Conservation (phyloP, 92 coral and sea anemone genomes). For the Umimayanthus kanabou region DNA sequence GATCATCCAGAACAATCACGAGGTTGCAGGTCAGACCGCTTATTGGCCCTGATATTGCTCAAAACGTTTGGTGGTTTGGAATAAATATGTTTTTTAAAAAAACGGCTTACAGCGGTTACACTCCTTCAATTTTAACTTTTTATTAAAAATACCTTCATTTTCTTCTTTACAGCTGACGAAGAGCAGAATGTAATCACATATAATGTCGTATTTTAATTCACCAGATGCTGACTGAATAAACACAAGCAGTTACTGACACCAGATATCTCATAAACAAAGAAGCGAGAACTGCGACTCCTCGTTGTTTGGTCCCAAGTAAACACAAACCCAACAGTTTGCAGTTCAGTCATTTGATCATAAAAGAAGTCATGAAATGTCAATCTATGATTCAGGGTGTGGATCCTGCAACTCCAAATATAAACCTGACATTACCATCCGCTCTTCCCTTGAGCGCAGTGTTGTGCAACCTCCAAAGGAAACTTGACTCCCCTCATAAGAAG, state of each 20-base stretch:
- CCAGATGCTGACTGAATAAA: background rate
- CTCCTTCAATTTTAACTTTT: background rate
- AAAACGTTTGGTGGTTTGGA: too few species aligned
- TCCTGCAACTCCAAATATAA: background rate
- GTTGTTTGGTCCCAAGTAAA: background rate
- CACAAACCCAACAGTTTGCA: background rate
- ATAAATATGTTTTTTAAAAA: too few species aligned
- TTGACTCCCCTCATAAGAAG: slow-evolving; percentile 55
- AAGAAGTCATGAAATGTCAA: background rate
- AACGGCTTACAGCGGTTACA: background rate
- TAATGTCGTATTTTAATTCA: background rate
- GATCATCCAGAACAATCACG: too few species aligned
- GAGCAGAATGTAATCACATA: background rate
- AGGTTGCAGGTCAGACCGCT: too few species aligned
- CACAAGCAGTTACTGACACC: background rate
- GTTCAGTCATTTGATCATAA: background rate
- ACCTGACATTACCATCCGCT: slow-evolving; percentile 41
- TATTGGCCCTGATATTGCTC: too few species aligned
- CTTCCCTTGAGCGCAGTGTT: slow-evolving; percentile 56
- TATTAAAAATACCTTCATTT: background rate
- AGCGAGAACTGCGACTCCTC: background rate
- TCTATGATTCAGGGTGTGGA: background rate
- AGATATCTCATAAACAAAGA: background rate
- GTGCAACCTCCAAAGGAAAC: slow-evolving; percentile 58
- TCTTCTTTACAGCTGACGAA: background rate